Base-by-base conservation (phyloP, 2,797 vertebrate genomes). In the Aplochiton taeniatus region DNA sequence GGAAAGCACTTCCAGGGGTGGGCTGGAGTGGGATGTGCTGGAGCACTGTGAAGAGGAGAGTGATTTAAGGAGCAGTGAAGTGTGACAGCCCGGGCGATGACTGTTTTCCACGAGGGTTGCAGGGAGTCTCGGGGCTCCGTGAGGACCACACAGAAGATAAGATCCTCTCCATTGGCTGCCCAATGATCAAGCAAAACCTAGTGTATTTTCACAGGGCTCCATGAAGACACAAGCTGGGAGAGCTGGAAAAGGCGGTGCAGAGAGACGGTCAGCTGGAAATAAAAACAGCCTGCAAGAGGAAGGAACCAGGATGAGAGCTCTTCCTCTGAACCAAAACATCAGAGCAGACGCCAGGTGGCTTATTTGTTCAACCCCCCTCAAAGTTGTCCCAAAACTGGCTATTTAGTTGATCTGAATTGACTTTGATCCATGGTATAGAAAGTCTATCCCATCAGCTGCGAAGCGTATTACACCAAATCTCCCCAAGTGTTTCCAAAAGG, bases 121-220 rank as follows among this genome's bases (percentile, higher is more conserved):
- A 77, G 77, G 58, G 16, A 19, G 17, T 57, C 58, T 57, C 72
- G 57, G 73, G 69, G 13, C 60, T 76, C 75, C 79, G 76, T 69
- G 59, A 78, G 89, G 95, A 96, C 95, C 95, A 96, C 95, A 96
- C 95, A 95, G 91, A 88, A 92, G 89, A 82, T 77, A 71, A 87
- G 83, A 82, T 81, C 54, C 75, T 79, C 77, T 88, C 85, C 84
- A 77, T 69, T 11, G 69, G 45, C 83, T 61, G 77, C 79, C 79
- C 72, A 84, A 90, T 85, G 86, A 90, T 90, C 85, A 90, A 87
- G 84, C 73, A 69, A 85, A 81, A 86, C 68, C 19, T 68, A 74
- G 87, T 88, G 79, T 89, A 86, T 91, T 90, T 92, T 91, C 81
- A 82, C 87, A 81, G 11, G 66, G 82, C 74, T 83, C 82, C 84